Evolutionary conservation across 2,113 vertebrate genomes (phyloP).

Genomic region (rat (Rattus norvegicus)): DNA sequence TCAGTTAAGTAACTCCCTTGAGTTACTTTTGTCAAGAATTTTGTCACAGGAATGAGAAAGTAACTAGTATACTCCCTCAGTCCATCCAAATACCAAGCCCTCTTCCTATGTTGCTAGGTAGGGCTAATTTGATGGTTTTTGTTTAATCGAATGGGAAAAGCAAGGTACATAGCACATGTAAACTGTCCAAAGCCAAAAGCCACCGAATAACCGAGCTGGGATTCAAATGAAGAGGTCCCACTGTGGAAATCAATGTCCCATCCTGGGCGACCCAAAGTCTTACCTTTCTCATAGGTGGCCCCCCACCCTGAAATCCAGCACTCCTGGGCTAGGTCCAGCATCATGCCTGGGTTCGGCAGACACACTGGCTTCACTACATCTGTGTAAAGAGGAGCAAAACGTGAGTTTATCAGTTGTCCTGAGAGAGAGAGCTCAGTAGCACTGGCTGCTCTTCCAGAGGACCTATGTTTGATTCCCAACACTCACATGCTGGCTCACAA

Average conservation of each 20-base stretch:
- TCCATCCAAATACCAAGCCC: not conserved
- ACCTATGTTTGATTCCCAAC: not conserved
- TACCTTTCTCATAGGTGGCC: conserved; percentile 86
- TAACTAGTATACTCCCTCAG: not conserved
- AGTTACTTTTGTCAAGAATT: not conserved
- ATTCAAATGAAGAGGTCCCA: not conserved
- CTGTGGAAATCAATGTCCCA: rapidly evolving
- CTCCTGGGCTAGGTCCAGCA: conserved; percentile 70
- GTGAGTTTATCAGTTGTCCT: not conserved
- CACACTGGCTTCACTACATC: conserved; percentile 84
- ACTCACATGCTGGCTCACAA: not conserved
- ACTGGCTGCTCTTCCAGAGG: not conserved
- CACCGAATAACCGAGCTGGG: rapidly evolving
- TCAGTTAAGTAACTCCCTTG: not conserved
- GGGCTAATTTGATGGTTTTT: not conserved
- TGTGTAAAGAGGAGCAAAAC: conserved; percentile 36
- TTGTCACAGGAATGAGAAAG: not conserved
- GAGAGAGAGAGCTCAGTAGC: not conserved
- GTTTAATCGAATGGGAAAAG: not conserved
- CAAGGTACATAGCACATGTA: not conserved
- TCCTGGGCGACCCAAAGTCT: not conserved
- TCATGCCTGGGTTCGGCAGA: conserved; percentile 87
- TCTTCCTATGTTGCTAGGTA: not conserved
- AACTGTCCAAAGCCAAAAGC: too few relatives aligned
- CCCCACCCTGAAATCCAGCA: conserved; percentile 91